Conservation (phyloP, 2,888 invertebrate genomes). For the Opisthograptis luteolata region DNA sequence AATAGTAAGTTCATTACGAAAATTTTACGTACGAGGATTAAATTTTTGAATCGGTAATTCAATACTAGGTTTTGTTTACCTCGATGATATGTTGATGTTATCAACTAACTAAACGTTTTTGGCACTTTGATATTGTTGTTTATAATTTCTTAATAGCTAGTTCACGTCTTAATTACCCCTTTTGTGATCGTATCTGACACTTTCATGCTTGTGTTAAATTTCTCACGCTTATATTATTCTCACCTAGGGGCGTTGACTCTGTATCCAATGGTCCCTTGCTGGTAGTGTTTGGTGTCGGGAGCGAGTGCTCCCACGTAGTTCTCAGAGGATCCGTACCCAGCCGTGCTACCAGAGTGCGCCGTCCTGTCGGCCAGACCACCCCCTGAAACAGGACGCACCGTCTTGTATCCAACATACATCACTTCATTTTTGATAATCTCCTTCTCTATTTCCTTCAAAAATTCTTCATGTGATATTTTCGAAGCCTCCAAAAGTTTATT, state of each 20-base stretch:
- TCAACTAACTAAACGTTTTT: slow-evolving; percentile 20
- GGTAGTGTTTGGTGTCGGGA: slow-evolving; percentile 80
- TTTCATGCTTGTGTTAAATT: slow-evolving; percentile 20
- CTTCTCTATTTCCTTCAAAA: slow-evolving; percentile 11
- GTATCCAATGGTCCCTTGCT: slow-evolving; percentile 83
- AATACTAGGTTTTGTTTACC: slow-evolving; percentile 23
- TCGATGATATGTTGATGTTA: slow-evolving; percentile 24
- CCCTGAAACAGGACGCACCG: slow-evolving; percentile 77
- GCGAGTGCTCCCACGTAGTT: slow-evolving; percentile 75
- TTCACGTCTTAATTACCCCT: slow-evolving; percentile 11
- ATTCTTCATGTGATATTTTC: slow-evolving; percentile 28
- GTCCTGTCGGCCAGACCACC: slow-evolving; percentile 90
- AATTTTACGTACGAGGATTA: neutral
- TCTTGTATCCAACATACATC: slow-evolving; percentile 56
- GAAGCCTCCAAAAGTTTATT: slow-evolving; percentile 23
- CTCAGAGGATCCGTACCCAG: slow-evolving; percentile 80
- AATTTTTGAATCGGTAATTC: slow-evolving; percentile 5
- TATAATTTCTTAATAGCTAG: slow-evolving; percentile 6
- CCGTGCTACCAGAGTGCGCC: slow-evolving; percentile 87
- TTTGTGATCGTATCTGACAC: slow-evolving; percentile 24
- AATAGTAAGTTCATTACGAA: too few species aligned
- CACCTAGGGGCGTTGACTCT: slow-evolving; percentile 87
- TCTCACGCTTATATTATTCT: slow-evolving; percentile 56
- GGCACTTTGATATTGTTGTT: slow-evolving; percentile 29
- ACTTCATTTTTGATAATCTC: slow-evolving; percentile 33